Evolutionary conservation across 2,888 invertebrate species (phyloP).

Genomic region (Hymenopus coronatus): DNA sequence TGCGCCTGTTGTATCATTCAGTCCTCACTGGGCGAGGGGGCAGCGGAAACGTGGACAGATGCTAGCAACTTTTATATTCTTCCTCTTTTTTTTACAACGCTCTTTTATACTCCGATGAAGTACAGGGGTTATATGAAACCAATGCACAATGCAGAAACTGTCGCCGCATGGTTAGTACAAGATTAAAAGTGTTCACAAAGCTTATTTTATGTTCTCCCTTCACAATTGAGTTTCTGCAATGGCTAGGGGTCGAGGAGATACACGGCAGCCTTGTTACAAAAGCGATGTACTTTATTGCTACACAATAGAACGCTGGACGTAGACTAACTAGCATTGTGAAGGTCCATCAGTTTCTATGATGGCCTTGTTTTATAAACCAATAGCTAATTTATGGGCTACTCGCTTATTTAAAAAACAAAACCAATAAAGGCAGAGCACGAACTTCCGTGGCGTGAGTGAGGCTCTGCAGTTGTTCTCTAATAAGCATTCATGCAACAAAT

Average conservation of each 20-base stretch:
- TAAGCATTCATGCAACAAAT: too few relatives aligned
- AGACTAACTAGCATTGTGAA: not conserved
- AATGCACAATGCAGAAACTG: not conserved
- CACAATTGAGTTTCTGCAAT: not conserved
- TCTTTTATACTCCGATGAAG: not conserved
- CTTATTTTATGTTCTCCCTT: not conserved
- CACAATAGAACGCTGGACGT: not conserved
- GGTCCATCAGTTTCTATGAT: not conserved
- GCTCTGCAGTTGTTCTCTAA: not conserved
- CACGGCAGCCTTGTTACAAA: not conserved
- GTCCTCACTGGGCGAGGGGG: not conserved
- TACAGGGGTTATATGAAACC: not conserved
- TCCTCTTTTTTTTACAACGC: not conserved
- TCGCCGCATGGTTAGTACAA: not conserved
- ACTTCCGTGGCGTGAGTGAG: not conserved
- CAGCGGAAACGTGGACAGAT: not conserved
- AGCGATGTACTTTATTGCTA: not conserved
- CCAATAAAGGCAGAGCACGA: not conserved
- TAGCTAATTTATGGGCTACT: not conserved
- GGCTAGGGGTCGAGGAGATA: not conserved
- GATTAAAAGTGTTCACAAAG: not conserved
- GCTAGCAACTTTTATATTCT: not conserved
- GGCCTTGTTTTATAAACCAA: not conserved
- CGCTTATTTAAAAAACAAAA: not conserved
- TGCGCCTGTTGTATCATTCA: not conserved